phyloP scores from a whole-genome alignment of 1,140 invertebrate species.

The Paraescarpia echinospica region DNA sequence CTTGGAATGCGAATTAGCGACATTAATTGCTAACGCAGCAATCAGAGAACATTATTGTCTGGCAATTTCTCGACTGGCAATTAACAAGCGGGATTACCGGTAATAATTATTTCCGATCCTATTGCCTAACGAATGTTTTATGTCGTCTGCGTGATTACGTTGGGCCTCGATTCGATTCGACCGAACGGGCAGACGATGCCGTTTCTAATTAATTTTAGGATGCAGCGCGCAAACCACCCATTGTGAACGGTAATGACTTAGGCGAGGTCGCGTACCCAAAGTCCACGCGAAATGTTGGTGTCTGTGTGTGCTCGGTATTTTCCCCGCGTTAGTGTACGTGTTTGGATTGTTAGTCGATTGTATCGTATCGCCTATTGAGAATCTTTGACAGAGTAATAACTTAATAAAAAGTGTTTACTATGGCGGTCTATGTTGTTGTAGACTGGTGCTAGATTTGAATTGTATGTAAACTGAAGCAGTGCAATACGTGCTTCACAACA shows the following conservation, averaged over 20 bases:
- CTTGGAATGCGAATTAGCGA: neutral
- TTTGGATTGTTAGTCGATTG: neutral
- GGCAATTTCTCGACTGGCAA: neutral
- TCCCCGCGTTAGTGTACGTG: neutral
- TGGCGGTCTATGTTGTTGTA: too few relatives aligned
- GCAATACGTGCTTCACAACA: too few relatives aligned
- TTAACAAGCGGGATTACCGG: neutral
- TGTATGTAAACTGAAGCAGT: too few relatives aligned
- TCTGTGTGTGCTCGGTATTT: neutral
- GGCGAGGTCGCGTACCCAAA: neutral
- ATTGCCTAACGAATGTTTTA: conserved; percentile 6
- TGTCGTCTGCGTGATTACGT: neutral
- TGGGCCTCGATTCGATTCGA: neutral
- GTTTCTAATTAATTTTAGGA: conserved; percentile 1
- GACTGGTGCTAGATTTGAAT: too few relatives aligned
- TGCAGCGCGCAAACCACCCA: neutral
- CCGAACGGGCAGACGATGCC: neutral
- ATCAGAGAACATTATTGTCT: neutral
- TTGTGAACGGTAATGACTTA: neutral
- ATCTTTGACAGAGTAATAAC: too few relatives aligned
- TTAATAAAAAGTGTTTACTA: too few relatives aligned
- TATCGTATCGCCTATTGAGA: too few relatives aligned
- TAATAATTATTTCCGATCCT: conserved; percentile 6
- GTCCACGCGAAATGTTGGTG: neutral
- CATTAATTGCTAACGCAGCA: neutral